Conservation (phyloP, 2,888 invertebrate genomes). For the Sycophila texana region DNA sequence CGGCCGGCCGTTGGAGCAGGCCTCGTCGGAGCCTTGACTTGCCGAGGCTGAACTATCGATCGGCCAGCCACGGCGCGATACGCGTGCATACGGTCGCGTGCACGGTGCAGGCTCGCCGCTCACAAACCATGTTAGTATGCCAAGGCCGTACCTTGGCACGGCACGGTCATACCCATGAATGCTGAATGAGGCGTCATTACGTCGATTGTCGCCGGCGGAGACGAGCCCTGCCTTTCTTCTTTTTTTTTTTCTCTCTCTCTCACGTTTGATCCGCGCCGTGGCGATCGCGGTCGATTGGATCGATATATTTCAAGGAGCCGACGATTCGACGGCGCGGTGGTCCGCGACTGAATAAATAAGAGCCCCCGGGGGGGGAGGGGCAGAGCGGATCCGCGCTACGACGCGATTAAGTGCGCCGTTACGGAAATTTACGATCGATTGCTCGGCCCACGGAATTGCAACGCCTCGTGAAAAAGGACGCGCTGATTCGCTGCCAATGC, state of each 20-base stretch:
- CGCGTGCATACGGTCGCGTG: conserved; percentile 3
- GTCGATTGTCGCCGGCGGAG: conserved; percentile 55
- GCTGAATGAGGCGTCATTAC: conserved; percentile 66
- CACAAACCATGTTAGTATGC: conserved; percentile 66
- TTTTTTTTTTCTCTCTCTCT: neutral
- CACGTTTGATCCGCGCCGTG: neutral
- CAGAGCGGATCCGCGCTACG: neutral
- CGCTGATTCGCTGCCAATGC: too few species aligned
- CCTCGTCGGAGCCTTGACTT: conserved; percentile 8
- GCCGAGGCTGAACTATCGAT: conserved; percentile 39
- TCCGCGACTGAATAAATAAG: too few species aligned
- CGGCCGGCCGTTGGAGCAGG: conserved; percentile 28
- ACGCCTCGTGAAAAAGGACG: conserved; percentile 22
- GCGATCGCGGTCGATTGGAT: neutral
- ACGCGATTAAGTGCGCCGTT: conserved; percentile 41
- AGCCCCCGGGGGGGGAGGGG: too few species aligned
- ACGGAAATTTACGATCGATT: conserved; percentile 53
- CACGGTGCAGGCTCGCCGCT: conserved; percentile 18
- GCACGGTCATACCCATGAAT: conserved; percentile 65
- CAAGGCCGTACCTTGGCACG: conserved; percentile 66
- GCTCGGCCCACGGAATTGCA: neutral
- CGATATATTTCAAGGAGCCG: neutral
- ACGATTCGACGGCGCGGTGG: too few species aligned
- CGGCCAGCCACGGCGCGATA: neutral
- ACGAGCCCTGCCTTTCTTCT: neutral